Conservation (phyloP, 2,888 invertebrate genomes). For the Coelopa pilipes region DNA sequence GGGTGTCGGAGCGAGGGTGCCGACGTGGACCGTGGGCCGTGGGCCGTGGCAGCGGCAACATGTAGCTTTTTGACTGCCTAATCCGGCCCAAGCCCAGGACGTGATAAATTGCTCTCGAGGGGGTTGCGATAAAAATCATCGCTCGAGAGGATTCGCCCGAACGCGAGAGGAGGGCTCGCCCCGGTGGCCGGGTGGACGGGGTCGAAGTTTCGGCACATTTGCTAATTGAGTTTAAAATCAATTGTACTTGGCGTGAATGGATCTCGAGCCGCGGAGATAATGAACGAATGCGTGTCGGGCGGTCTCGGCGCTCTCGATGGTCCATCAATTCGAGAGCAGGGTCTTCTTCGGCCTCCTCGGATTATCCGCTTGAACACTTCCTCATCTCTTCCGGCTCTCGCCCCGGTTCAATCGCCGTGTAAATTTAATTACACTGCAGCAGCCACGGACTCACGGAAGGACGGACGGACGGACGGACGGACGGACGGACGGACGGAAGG, state of each 20-base stretch:
- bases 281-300: neutral
- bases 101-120: slow-evolving; percentile 67
- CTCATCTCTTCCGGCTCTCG: slow-evolving; percentile 29
- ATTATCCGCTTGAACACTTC: slow-evolving; percentile 26
- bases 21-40: slow-evolving; percentile 4
- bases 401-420: slow-evolving; percentile 64
- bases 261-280: neutral
- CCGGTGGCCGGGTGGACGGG: neutral
- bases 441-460: slow-evolving; percentile 6
- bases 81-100: slow-evolving; percentile 54
- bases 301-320: neutral
- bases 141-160: slow-evolving; percentile 37
- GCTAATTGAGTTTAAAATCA: slow-evolving; percentile 68
- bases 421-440: slow-evolving; percentile 65
- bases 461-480: too few relatives aligned
- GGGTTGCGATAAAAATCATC: slow-evolving; percentile 60
- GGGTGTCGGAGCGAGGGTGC: slow-evolving; percentile 36
- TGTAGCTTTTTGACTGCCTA: slow-evolving; percentile 63
- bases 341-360: slow-evolving; percentile 8
- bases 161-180: neutral
- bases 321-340: neutral
- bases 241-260: slow-evolving; percentile 49
- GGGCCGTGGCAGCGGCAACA: slow-evolving; percentile 43
- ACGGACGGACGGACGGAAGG: neutral
- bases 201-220: slow-evolving; percentile 45